Evolutionary conservation across 23 tunicate species (phyloP).

Genomic region (Ascidia mentula): DNA sequence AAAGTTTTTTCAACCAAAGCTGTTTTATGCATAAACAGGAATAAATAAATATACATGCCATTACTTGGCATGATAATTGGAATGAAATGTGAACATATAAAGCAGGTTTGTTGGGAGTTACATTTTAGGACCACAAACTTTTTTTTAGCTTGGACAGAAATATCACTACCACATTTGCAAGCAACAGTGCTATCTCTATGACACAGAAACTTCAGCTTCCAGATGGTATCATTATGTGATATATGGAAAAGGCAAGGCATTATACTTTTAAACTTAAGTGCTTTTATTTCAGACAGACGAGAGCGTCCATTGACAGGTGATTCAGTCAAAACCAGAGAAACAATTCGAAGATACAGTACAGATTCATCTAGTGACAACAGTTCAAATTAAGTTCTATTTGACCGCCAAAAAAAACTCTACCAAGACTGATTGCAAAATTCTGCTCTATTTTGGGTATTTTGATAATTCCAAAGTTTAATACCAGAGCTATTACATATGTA

Average conservation of each 20-base stretch:
- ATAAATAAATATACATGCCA: too few species aligned
- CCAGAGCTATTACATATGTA: too few species aligned
- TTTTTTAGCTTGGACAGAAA: background rate
- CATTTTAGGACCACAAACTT: background rate
- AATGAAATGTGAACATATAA: too few species aligned
- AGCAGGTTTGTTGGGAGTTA: background rate
- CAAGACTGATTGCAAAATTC: too few species aligned
- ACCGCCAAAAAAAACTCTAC: too few species aligned
- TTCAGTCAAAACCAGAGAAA: slow-evolving; percentile 59
- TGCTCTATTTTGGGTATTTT: too few species aligned
- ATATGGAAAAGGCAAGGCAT: too few species aligned
- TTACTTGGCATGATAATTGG: too few species aligned
- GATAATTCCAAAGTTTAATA: too few species aligned
- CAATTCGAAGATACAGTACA: slow-evolving; percentile 53
- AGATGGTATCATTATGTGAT: background rate
- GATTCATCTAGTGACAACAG: slow-evolving; percentile 25
- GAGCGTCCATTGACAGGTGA: slow-evolving; percentile 67
- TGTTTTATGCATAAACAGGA: too few species aligned
- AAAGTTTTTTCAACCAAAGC: too few species aligned
- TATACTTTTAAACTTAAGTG: background rate
- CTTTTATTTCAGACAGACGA: background rate
- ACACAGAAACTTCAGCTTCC: background rate
- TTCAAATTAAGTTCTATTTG: too few species aligned
- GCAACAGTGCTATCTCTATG: background rate
- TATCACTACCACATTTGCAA: background rate